Conservation (phyloP, 2,888 invertebrate species). For the Pyrochroa serraticornis region DNA sequence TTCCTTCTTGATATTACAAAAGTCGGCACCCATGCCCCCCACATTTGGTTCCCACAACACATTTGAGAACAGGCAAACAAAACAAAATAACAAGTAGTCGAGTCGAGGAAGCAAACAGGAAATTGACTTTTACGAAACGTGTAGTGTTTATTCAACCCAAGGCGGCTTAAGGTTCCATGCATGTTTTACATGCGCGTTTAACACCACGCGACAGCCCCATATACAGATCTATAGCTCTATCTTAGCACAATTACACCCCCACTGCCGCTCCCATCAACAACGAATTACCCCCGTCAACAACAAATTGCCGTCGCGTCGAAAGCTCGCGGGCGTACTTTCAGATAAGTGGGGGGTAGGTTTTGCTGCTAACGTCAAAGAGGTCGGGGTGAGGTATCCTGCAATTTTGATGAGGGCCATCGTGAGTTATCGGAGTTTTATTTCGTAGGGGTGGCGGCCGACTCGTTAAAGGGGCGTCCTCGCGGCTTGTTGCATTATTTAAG, state of each 20-base stretch:
- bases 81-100: neutral
- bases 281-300: neutral
- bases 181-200: constrained; percentile 27
- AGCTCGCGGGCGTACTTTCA: too few relatives aligned
- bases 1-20: too few relatives aligned
- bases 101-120: constrained; percentile 38
- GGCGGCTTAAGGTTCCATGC: constrained; percentile 45
- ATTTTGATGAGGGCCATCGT: constrained; percentile 9
- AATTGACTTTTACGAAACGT: constrained; percentile 52
- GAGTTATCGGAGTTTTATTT: too few relatives aligned
- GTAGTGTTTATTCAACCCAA: constrained; percentile 49
- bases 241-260: constrained; percentile 14
- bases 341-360: too few relatives aligned
- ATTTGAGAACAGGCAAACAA: neutral
- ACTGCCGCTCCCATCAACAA: constrained; percentile 10
- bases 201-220: too few relatives aligned
- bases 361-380: too few relatives aligned
- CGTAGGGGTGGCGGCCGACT: neutral
- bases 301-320: too few relatives aligned
- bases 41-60: too few relatives aligned
- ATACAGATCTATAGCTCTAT: neutral
- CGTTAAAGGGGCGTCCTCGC: neutral
- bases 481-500: neutral
- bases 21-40: too few relatives aligned
- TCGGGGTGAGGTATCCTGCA: too few relatives aligned